These are phyloP conservation scores for Leptura quadrifasciata DNA, from an alignment of 2,888 invertebrate species.

Conservation along the genomic window DNA sequence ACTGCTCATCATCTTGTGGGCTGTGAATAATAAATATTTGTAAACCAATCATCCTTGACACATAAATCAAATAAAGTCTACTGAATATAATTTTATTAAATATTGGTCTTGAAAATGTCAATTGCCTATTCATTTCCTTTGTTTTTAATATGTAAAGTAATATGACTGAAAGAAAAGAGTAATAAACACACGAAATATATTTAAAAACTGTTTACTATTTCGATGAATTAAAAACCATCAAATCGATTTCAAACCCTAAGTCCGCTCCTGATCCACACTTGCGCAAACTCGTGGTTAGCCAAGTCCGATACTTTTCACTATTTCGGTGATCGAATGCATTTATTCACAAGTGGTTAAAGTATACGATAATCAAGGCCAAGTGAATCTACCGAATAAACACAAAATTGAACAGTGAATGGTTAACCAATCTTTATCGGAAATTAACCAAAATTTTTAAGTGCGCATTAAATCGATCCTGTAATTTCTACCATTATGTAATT, in stretches of 20 bases:
- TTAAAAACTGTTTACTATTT: too few relatives aligned
- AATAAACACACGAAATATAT: too few relatives aligned
- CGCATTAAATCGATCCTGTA: constrained; percentile 37
- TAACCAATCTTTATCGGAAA: neutral
- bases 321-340: constrained; percentile 8
- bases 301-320: neutral
- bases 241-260: neutral
- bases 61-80: too few relatives aligned
- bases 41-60: too few relatives aligned
- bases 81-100: too few relatives aligned
- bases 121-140: too few relatives aligned
- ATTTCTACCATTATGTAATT: neutral
- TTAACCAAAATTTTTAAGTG: constrained; percentile 35
- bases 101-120: too few relatives aligned
- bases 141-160: too few relatives aligned
- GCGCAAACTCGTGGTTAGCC: neutral
- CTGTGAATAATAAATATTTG: too few relatives aligned
- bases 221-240: too few relatives aligned
- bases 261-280: neutral
- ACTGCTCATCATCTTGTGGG: too few relatives aligned
- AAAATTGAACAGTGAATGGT: neutral
- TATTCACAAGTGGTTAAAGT: constrained; percentile 26
- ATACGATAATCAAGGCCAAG: constrained; percentile 24
- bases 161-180: too few relatives aligned
- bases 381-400: neutral